Conservation (phyloP, 2,797 vertebrate genomes). For the Moxostoma hubbsi region DNA sequence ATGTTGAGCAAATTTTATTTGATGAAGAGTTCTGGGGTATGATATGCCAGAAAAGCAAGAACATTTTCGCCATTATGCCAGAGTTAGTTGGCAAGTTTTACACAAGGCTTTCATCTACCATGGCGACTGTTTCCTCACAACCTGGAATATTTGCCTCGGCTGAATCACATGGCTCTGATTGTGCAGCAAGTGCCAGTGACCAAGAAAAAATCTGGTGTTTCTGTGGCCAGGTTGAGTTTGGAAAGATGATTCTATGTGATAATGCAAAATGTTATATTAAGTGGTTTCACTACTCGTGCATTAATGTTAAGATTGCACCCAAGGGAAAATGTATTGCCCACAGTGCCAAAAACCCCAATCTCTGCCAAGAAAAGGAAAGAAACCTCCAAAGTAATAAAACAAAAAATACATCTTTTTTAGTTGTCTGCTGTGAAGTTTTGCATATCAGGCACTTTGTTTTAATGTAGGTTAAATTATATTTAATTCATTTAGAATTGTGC, state of each 20-base stretch:
- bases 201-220: constrained; percentile 21
- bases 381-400: no score
- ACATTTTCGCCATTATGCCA: constrained; percentile 25
- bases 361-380: no score
- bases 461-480: no score
- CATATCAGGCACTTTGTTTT: no score
- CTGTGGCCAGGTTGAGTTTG: constrained; percentile 27
- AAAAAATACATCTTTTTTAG: no score
- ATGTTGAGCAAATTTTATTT: constrained; percentile 41
- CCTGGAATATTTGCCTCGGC: constrained; percentile 19
- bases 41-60: constrained; percentile 27
- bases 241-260: constrained; percentile 23
- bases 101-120: not conserved
- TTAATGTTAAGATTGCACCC: not conserved
- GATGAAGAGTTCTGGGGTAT: constrained; percentile 33
- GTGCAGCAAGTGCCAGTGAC: constrained; percentile 12
- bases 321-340: no score
- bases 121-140: constrained; percentile 19
- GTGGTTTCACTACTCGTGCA: constrained; percentile 2
- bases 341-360: no score
- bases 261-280: constrained; percentile 19
- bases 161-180: constrained; percentile 23
- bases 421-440: no score
- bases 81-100: no score
- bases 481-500: no score